Evolutionary conservation across 2,113 vertebrate genomes (phyloP).

Genomic region (Chaetorhynchus papuensis): DNA sequence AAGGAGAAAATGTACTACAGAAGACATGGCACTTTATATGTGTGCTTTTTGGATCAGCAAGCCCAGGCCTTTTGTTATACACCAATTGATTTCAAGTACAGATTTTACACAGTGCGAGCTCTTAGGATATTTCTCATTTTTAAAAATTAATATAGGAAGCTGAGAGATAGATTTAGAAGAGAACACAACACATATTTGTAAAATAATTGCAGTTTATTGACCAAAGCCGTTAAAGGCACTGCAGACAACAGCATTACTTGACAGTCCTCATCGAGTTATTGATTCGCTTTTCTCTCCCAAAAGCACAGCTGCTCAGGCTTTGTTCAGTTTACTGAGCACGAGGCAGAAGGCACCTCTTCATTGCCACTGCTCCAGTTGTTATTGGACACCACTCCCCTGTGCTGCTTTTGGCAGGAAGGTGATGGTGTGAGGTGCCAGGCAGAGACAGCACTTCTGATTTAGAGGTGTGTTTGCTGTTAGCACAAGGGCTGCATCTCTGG

Average conservation of each 20-base stretch:
- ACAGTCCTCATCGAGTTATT: background rate
- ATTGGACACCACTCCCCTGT: background rate
- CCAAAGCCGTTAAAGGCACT: background rate
- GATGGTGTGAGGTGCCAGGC: background rate
- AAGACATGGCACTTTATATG: background rate
- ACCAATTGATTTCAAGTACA: background rate
- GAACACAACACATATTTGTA: background rate
- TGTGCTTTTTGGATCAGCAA: background rate
- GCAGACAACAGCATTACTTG: background rate
- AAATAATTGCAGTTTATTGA: constrained; percentile 51
- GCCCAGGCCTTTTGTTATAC: background rate
- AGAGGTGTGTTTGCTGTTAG: background rate
- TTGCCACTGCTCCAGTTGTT: background rate
- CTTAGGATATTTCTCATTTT: constrained; percentile 20
- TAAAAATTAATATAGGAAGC: constrained; percentile 13
- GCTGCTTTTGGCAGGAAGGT: background rate
- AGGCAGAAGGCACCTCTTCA: background rate
- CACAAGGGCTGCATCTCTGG: background rate
- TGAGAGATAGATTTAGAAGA: background rate
- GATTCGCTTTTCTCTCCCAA: background rate
- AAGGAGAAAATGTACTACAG: background rate
- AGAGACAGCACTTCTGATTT: background rate
- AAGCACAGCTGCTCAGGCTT: background rate
- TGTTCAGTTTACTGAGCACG: background rate
- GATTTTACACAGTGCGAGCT: background rate